Evolutionary conservation across 2,797 vertebrate species (phyloP), one percentile per base, ranked within the genome.

Genomic region (Silurus aristotelis): DNA sequence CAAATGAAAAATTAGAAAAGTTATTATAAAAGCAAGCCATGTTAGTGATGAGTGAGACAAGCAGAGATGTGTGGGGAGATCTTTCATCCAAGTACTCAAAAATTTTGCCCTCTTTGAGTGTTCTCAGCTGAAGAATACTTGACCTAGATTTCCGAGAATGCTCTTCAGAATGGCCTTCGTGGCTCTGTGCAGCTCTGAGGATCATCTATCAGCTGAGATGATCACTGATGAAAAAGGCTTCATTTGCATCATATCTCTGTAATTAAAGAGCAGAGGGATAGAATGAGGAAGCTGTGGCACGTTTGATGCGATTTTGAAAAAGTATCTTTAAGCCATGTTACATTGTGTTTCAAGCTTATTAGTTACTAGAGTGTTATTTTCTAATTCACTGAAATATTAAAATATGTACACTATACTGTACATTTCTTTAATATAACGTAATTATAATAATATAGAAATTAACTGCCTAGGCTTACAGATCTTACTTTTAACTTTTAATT

Each of bases 61-160:
- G 66, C 38, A 66, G 31, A 27, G 80, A 83, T 48, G 70, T 75
- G 77, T 56, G 43, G 84, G 48, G 2, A 25, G 52, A 17, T 17
- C 75, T 31, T 58, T 43, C 15, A 75, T 27, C 72, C 31, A 43
- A 78, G 75, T 61, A 27, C 27, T 61, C 12, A 15, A 13, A 38
- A 61, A 43, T 6, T 78, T 38, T 78, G 56, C 56, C 31, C 72
- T 52, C 68, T 63, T 27, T 80, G 66, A 78, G 43, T 25, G 55
- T 80, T 67, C 48, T 76, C 80, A 72, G 66, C 76, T 72, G 63
- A 83, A 84, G 72, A 85, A 61, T 61, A 25, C 22, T 79, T 82
- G 58, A 78, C 68, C 85, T 70, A 87, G 81, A 87, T 90, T 81
- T 67, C 66, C 78, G 25, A 68, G 84, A 66, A 63, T 68, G 70